Conservation (phyloP, 2,113 vertebrate species). For the Elachura formosa region DNA sequence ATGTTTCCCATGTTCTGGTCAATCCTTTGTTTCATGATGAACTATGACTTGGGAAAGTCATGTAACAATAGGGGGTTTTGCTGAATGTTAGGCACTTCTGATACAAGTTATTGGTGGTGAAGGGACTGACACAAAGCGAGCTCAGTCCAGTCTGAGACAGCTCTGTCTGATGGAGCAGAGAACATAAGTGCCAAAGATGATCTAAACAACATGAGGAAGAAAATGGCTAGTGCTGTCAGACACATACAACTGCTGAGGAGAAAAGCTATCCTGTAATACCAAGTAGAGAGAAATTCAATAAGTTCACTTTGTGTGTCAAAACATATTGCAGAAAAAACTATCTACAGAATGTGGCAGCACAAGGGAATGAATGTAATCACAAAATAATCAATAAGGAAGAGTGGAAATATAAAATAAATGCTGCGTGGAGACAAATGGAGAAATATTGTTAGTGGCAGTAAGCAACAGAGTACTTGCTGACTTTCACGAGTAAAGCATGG, state of each 20-base stretch:
- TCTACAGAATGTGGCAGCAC: background rate
- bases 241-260: background rate
- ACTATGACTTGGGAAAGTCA: background rate
- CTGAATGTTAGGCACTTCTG: background rate
- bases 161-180: background rate
- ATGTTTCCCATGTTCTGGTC: background rate
- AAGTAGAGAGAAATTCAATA: slow-evolving; percentile 18
- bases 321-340: slow-evolving; percentile 17
- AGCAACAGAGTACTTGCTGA: background rate
- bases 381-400: slow-evolving; percentile 17
- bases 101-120: background rate
- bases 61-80: background rate
- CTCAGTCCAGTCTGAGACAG: background rate
- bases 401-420: slow-evolving; percentile 41
- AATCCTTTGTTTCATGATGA: background rate
- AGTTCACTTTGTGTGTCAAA: slow-evolving; percentile 39
- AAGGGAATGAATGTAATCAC: slow-evolving; percentile 7
- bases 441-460: slow-evolving; percentile 4
- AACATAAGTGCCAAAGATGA: background rate
- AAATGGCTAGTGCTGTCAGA: background rate
- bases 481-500: background rate
- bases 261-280: slow-evolving; percentile 15
- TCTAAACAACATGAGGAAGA: background rate
- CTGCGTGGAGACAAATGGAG: background rate
- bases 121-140: background rate